phyloP scores from a whole-genome alignment of 2,797 vertebrate species.

The Triplophysa yarkandensis region DNA sequence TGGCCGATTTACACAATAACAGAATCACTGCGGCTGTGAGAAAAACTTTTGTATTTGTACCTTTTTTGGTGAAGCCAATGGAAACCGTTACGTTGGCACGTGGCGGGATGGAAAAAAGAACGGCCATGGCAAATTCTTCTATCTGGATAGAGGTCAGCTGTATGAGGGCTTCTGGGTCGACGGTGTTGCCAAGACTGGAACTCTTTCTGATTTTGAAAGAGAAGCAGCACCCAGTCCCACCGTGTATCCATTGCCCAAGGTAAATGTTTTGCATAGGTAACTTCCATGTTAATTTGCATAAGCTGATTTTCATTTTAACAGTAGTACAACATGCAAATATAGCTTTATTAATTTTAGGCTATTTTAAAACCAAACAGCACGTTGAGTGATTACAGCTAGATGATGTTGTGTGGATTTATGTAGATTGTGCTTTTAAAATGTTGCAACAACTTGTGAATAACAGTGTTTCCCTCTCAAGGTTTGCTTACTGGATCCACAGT shows the following conservation, averaged over 20 bases:
- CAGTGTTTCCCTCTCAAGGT: constrained; percentile 71
- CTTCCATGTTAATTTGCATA: not conserved
- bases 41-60: not conserved
- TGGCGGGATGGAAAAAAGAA: constrained; percentile 88
- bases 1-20: too few relatives aligned
- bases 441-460: not conserved
- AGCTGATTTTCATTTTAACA: constrained; percentile 12
- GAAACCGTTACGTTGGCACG: constrained; percentile 84
- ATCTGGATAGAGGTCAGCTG: constrained; percentile 80
- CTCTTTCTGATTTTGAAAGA: constrained; percentile 79
- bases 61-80: constrained; percentile 75
- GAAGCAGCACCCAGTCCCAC: constrained; percentile 73
- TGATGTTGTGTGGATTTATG: not conserved
- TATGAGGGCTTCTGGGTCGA: constrained; percentile 88
- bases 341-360: not conserved
- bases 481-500: constrained; percentile 75
- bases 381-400: not conserved
- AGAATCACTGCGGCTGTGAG: not conserved
- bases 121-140: constrained; percentile 82
- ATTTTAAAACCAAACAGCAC: not conserved
- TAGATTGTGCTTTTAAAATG: not conserved
- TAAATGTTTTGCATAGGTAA: constrained; percentile 58
- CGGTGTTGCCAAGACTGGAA: constrained; percentile 83
- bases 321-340: not conserved
- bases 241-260: constrained; percentile 86